Base-by-base conservation (phyloP, 1,140 invertebrate genomes). In the Venturia canescens region DNA sequence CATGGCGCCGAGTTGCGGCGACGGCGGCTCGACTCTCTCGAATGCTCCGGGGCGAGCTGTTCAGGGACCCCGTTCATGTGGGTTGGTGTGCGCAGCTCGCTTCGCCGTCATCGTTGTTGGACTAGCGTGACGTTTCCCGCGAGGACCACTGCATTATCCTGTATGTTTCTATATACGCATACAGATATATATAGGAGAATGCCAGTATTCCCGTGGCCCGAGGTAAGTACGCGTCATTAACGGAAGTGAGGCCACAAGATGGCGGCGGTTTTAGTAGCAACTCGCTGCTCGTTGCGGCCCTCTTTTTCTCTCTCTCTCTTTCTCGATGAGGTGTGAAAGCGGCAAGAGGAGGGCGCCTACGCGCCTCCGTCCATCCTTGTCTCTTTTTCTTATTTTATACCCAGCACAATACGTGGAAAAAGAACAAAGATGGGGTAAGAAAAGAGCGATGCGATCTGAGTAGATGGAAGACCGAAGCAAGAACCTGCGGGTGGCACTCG, bases 171-270 rank as follows among this genome's bases (percentile, higher is more conserved):
- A 53, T 74, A 53, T 74, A 18, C n/a, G 31, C 16, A 13, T 13
- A 1, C 31, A 63, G 23, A 63, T 1, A 26, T 26, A 23, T 26
- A 26, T 13, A 26, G n/a, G 13, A 26, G 11, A 7, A 31, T 29
- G 29, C 11, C 29, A 31, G 66, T 31, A 11, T 63, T 34, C 34
- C 50, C 26, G 50, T 21, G 53, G 53, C 74, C 63, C 27, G 27
- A 48, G 74, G 48, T 74, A 63, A 23, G 48, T 50, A n/a, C 79
- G 87, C 89, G 88, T 89, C 88, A 89, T 89, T 88, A 87, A 88
- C 89, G 89, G 88, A 90, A 90, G 90, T 89, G 87, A 88, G 87
- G 79, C 84, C 85, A 89, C 89, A 91, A 91, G 84, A 91, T 91
- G 90, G 90, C 89, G 88, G 86, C 84, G 81, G 16, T 87, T 88